phyloP scores from a whole-genome alignment of 2,797 vertebrate species.

The Chaetodon trifasciatus region DNA sequence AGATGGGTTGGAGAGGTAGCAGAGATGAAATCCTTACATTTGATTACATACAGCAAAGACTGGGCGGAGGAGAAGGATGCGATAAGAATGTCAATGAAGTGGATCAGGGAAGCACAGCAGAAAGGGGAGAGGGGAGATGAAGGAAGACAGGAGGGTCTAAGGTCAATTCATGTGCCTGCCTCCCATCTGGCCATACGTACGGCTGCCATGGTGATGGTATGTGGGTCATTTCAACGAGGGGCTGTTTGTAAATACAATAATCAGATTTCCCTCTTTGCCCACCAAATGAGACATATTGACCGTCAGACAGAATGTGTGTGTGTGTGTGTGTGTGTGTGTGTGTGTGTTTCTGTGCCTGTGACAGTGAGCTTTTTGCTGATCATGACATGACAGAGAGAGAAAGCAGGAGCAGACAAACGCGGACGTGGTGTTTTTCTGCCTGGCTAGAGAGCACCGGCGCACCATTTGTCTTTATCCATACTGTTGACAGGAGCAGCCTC shows the following conservation, averaged over 20 bases:
- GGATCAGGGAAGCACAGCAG: conserved; percentile 6
- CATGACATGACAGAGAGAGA: conserved; percentile 72
- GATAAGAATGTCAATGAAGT: conserved; percentile 26
- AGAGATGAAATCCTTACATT: conserved; percentile 20
- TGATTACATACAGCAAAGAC: neutral
- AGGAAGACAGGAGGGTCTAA: conserved; percentile 60
- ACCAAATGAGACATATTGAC: conserved; percentile 22
- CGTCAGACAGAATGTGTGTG: conserved; percentile 7
- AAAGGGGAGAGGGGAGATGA: conserved; percentile 46
- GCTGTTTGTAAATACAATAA: conserved; percentile 46
- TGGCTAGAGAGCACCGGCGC: conserved; percentile 78
- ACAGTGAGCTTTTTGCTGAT: conserved; percentile 71
- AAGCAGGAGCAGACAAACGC: conserved; percentile 65
- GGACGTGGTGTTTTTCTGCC: conserved; percentile 83
- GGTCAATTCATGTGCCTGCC: conserved; percentile 68
- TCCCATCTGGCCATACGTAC: conserved; percentile 67
- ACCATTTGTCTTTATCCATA: conserved; percentile 83
- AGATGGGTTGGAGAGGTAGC: conserved; percentile 5
- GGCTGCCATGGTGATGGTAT: conserved; percentile 56
- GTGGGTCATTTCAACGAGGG: conserved; percentile 37
- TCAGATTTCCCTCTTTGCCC: neutral
- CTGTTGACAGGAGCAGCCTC: conserved; percentile 76
- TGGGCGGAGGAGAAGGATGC: neutral
- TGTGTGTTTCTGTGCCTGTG: conserved; percentile 37
- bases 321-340: conserved; percentile 29